Conservation (phyloP, 2,888 invertebrate species). For the Trissolcus japonicus region DNA sequence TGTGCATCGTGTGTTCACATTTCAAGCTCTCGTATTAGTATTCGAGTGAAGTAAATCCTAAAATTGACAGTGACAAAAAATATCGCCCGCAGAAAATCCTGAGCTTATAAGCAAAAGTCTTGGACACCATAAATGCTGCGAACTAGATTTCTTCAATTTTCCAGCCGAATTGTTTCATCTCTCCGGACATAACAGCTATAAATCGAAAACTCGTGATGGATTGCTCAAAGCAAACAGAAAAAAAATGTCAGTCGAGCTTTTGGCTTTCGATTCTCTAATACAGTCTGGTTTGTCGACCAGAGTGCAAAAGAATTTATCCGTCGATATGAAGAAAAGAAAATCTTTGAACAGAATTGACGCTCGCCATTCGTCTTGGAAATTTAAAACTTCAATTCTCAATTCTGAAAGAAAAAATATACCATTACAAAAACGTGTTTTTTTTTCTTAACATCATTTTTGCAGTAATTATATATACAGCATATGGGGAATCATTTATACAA, state of each 20-base stretch:
- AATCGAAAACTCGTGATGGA: constrained; percentile 53
- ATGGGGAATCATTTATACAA: too few relatives aligned
- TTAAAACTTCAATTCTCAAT: too few relatives aligned
- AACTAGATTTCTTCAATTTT: constrained; percentile 58
- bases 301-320: constrained; percentile 16
- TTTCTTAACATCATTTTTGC: too few relatives aligned
- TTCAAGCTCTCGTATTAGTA: constrained; percentile 15
- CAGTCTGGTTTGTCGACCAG: constrained; percentile 24
- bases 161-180: constrained; percentile 49
- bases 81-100: constrained; percentile 9
- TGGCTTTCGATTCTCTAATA: constrained; percentile 20
- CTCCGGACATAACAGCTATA: constrained; percentile 49
- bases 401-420: background rate
- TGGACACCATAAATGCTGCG: constrained; percentile 39
- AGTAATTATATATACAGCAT: too few relatives aligned
- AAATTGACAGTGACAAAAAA: constrained; percentile 25
- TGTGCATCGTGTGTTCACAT: background rate
- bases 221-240: constrained; percentile 26
- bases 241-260: constrained; percentile 25
- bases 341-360: constrained; percentile 22
- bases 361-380: background rate
- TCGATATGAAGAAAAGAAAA: background rate
- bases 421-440: too few relatives aligned
- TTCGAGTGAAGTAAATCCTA: constrained; percentile 16
- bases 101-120: constrained; percentile 23